Conservation (phyloP, 2,888 invertebrate genomes). For the Latheticus oryzae region DNA sequence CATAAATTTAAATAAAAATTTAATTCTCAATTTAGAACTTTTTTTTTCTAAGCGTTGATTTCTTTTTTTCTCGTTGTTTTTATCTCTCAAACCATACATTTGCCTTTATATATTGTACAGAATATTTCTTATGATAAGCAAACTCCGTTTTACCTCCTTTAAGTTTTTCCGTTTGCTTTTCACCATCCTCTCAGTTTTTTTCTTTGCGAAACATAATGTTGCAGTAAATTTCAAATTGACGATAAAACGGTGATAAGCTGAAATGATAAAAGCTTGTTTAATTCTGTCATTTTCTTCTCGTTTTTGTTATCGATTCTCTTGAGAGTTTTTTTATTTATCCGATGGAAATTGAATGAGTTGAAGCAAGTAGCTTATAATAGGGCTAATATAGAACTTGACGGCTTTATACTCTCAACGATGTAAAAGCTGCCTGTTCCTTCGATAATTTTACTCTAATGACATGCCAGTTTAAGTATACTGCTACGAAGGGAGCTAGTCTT, state of each 20-base stretch:
- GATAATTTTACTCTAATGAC: slow-evolving; percentile 16
- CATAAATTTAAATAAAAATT: slow-evolving; percentile 14
- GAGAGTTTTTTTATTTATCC: not conserved
- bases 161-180: slow-evolving; percentile 15
- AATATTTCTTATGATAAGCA: slow-evolving; percentile 50
- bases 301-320: not conserved
- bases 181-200: slow-evolving; percentile 11
- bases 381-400: slow-evolving; percentile 3
- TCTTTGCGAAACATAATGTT: not conserved
- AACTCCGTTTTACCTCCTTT: slow-evolving; percentile 27
- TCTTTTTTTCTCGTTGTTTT: slow-evolving; percentile 45
- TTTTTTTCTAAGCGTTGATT: slow-evolving; percentile 42
- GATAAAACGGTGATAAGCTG: slow-evolving; percentile 13
- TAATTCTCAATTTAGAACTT: slow-evolving; percentile 9
- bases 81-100: slow-evolving; percentile 43
- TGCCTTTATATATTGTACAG: slow-evolving; percentile 50
- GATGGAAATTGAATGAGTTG: slow-evolving; percentile 4
- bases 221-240: not conserved
- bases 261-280: slow-evolving; percentile 10
- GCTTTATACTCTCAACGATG: slow-evolving; percentile 2
- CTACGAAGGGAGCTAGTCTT: slow-evolving; percentile 7
- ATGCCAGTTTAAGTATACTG: slow-evolving; percentile 11
- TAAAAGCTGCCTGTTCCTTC: slow-evolving; percentile 8
- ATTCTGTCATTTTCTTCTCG: slow-evolving; percentile 7
- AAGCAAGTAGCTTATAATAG: slow-evolving; percentile 1